Conservation (phyloP, 2,888 invertebrate genomes). For the Netelia virgata region DNA sequence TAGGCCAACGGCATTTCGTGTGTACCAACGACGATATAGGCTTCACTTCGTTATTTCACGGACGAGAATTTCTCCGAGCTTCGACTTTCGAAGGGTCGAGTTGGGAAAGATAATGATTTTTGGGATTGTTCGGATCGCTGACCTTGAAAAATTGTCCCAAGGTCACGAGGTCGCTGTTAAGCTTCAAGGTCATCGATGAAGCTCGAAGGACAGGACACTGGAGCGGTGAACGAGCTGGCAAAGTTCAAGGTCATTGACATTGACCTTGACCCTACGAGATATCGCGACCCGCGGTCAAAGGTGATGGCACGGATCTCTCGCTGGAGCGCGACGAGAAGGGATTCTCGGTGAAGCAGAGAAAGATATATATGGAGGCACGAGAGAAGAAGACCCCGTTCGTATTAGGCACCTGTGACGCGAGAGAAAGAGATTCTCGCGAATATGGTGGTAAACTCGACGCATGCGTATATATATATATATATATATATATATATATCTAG, state of each 20-base stretch:
- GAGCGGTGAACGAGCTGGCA: not conserved
- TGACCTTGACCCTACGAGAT: slow-evolving; percentile 28
- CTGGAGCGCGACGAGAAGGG: slow-evolving; percentile 40
- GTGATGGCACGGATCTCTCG: slow-evolving; percentile 55
- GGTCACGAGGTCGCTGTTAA: no score
- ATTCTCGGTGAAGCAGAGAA: slow-evolving; percentile 8
- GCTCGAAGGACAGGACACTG: not conserved
- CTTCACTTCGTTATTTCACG: slow-evolving; percentile 25
- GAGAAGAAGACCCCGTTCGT: slow-evolving; percentile 60
- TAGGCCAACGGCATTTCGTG: slow-evolving; percentile 53
- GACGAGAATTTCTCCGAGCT: slow-evolving; percentile 20
- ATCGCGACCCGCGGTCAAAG: slow-evolving; percentile 52
- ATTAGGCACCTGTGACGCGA: slow-evolving; percentile 49
- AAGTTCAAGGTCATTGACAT: not conserved
- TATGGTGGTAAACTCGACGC: slow-evolving; percentile 27
- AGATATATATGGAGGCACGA: slow-evolving; percentile 13
- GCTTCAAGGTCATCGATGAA: not conserved
- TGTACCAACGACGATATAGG: not conserved
- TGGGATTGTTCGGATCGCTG: no score
- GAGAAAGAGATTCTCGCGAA: slow-evolving; percentile 31
- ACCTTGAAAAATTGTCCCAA: no score
- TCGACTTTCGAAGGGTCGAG: not conserved
- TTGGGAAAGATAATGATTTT: no score
- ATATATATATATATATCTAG: not conserved
- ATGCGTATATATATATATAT: not conserved